Conservation (phyloP, 1,140 invertebrate genomes). For the Caerostris darwini region DNA sequence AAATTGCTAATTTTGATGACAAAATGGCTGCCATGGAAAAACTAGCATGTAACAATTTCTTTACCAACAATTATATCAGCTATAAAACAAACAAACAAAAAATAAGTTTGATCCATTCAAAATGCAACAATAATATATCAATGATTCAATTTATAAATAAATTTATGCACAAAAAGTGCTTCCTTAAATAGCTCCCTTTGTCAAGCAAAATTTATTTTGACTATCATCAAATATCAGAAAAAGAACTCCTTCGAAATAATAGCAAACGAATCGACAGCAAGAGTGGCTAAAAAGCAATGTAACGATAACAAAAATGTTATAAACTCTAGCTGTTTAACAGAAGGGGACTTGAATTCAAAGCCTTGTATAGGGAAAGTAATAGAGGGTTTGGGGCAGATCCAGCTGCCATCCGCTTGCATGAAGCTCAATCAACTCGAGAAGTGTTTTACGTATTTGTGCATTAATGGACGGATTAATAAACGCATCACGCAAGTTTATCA, state of each 20-base stretch:
- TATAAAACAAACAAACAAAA: too few species aligned
- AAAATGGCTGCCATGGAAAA: too few species aligned
- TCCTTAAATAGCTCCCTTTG: neutral
- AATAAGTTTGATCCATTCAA: too few species aligned
- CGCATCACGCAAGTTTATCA: conserved; percentile 90
- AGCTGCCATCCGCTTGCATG: conserved; percentile 94
- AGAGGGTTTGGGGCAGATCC: conserved; percentile 91
- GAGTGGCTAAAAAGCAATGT: too few species aligned
- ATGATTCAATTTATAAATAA: too few species aligned
- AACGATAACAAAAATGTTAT: neutral
- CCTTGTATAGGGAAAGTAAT: conserved; percentile 88
- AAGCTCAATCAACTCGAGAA: conserved; percentile 93
- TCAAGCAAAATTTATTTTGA: neutral
- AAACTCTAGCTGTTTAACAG: neutral
- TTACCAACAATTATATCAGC: too few species aligned
- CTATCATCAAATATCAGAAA: neutral
- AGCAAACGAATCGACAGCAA: too few species aligned
- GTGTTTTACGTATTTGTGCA: conserved; percentile 86
- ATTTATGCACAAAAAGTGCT: neutral
- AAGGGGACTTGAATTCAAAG: neutral
- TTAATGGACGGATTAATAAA: conserved; percentile 86
- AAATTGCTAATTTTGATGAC: too few species aligned
- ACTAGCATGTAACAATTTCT: too few species aligned
- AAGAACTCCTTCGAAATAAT: too few species aligned
- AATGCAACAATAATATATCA: too few species aligned